Evolutionary conservation across 37 sponge, comb jelly and placozoan genomes (phyloP), one percentile per base, ranked within the genome.

Genomic region (Aphrocallistes beatrix): DNA sequence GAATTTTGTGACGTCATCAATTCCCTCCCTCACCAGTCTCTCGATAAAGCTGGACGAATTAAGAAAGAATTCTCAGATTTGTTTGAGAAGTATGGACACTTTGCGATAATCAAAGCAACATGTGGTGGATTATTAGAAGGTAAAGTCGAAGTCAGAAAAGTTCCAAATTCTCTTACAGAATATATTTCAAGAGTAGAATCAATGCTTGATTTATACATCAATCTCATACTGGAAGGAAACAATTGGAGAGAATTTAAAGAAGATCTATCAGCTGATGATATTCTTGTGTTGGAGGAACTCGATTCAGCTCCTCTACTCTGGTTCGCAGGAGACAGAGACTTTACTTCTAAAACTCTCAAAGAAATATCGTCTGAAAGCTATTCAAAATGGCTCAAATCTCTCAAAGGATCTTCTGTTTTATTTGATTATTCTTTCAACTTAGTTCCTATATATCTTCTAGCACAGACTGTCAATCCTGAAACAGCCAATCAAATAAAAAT

Each of bases 341-440:
- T 60, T 28, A 60, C 75, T 60, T 60, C 75, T 8, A 21, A 60
- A 60, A 60, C 21, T 60, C 10, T 60, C 3, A 60, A 60, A 60
- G 75, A 60, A 3, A 60, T 60, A 19, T 19, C 8, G 10, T 6
- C 75, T 60, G 34, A 60, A 3, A 13, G 3, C 3, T 60, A 60
- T 60, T 30, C n/a, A 3, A 60, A 60, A 25, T 60, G 75, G 75
- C 75, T 60, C 21, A 60, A 60, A 3, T 60, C 75, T 28, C 75
- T 60, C 75, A 60, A 60, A 60, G 32, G n/a, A 60, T 60, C n/a
- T 13, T 60, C 75, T 32, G n/a, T 60, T 6, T 60, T 60, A 30
- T 60, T 60, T 60, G 75, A 60, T 30, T 60, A 60, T 13, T 60
- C 75, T 13, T 60, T 60, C 75, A 60, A 13, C n/a, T 60, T 60